Conservation (phyloP, 1,140 invertebrate species). For the Dinoponera quadriceps region DNA sequence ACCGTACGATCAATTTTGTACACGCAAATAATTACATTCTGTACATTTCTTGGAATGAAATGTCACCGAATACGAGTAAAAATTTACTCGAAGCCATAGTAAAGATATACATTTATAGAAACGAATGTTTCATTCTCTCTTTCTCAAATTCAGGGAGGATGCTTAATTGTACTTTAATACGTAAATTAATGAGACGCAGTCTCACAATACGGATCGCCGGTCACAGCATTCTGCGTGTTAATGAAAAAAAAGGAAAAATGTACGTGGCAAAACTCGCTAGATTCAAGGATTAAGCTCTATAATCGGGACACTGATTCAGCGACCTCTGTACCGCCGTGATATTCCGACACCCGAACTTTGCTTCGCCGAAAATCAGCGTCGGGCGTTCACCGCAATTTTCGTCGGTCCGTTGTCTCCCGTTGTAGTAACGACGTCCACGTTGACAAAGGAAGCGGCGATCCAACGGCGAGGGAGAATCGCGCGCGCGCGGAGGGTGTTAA, state of each 20-base stretch:
- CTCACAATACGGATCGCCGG: too few species aligned
- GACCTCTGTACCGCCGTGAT: not conserved
- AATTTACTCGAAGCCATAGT: too few species aligned
- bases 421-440: slow-evolving; percentile 46
- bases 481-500: slow-evolving; percentile 21
- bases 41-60: too few species aligned
- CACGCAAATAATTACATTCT: too few species aligned
- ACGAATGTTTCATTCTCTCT: too few species aligned
- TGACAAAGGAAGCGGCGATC: slow-evolving; percentile 59
- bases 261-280: not conserved
- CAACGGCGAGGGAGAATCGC: slow-evolving; percentile 6
- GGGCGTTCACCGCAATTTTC: slow-evolving; percentile 42
- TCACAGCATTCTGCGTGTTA: too few species aligned
- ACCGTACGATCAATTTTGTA: too few species aligned
- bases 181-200: too few species aligned
- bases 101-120: too few species aligned
- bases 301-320: not conserved
- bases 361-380: slow-evolving; percentile 26
- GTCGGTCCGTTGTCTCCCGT: slow-evolving; percentile 39
- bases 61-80: too few species aligned
- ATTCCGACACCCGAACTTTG: not conserved
- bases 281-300: not conserved
- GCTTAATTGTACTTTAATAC: too few species aligned
- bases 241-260: not conserved
- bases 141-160: too few species aligned